A percentile compares a stretch with the other conserved stretches of the same genome.
Conservation (phyloP, 2,888 invertebrate genomes). For the Clostera curtula region DNA sequence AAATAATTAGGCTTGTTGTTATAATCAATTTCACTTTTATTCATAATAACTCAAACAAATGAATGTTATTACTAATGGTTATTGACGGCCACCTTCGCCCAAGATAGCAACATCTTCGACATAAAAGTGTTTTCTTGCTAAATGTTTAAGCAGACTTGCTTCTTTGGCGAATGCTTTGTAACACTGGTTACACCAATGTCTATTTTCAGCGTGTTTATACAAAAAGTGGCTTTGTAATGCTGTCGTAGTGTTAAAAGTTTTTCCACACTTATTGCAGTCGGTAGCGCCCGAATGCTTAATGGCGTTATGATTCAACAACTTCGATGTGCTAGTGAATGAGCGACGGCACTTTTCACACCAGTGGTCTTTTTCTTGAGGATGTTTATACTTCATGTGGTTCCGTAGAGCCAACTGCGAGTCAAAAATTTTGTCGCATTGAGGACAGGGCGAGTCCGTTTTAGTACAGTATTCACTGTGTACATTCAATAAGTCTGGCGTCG, state of each 20-base stretch:
- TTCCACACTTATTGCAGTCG: constrained; percentile 32
- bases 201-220: constrained; percentile 33
- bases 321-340: constrained; percentile 32
- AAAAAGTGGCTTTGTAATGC: constrained; percentile 41
- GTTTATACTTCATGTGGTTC: constrained; percentile 48
- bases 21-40: no score
- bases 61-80: no score
- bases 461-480: constrained; percentile 31
- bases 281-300: constrained; percentile 37
- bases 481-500: constrained; percentile 23
- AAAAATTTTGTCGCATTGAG: constrained; percentile 37
- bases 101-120: not conserved
- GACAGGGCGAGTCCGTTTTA: constrained; percentile 33
- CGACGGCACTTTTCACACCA: constrained; percentile 42
- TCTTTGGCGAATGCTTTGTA: constrained; percentile 34
- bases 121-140: constrained; percentile 27
- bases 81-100: no score
- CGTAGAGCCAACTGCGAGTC: constrained; percentile 35
- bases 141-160: constrained; percentile 28
- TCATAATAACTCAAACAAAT: no score
- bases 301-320: constrained; percentile 38
- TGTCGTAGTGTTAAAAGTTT: constrained; percentile 29
- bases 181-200: constrained; percentile 32
- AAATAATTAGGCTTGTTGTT: no score
- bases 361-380: constrained; percentile 30